Conservation (phyloP, 2,888 invertebrate genomes). For the Leptarthrus brevirostris region DNA sequence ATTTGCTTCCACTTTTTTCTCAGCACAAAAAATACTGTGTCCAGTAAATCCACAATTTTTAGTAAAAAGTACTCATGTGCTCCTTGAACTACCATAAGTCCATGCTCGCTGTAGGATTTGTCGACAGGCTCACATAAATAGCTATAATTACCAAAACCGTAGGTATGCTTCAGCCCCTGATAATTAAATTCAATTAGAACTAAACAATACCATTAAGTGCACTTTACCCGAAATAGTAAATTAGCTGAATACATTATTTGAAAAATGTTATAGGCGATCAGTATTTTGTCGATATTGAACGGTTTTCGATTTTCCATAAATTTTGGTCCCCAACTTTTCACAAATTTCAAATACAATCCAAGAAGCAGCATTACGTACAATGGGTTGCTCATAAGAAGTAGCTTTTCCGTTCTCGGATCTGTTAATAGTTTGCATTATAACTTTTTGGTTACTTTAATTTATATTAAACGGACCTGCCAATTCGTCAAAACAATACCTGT, state of each 20-base stretch:
- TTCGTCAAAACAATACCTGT: neutral
- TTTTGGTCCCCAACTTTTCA: slow-evolving; percentile 75
- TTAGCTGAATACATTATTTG: slow-evolving; percentile 73
- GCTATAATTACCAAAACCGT: slow-evolving; percentile 62
- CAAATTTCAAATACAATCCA: slow-evolving; percentile 74
- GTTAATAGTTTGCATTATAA: neutral
- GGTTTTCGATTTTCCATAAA: slow-evolving; percentile 75
- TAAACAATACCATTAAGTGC: too few species aligned
- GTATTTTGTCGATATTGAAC: slow-evolving; percentile 72
- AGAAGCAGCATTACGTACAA: slow-evolving; percentile 71
- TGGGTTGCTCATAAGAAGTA: slow-evolving; percentile 70
- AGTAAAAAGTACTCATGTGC: slow-evolving; percentile 73
- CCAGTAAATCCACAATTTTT: slow-evolving; percentile 74
- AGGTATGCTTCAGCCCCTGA: slow-evolving; percentile 58
- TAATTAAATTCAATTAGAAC: too few species aligned
- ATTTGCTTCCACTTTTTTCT: slow-evolving; percentile 81
- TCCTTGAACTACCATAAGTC: slow-evolving; percentile 65
- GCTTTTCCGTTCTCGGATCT: slow-evolving; percentile 27
- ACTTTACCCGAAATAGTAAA: slow-evolving; percentile 70
- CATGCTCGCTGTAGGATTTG: slow-evolving; percentile 52
- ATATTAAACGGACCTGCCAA: neutral
- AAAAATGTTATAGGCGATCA: slow-evolving; percentile 74
- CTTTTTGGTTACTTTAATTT: neutral
- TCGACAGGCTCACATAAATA: slow-evolving; percentile 50
- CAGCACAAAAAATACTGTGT: slow-evolving; percentile 79